Base-by-base conservation (phyloP, 2,888 invertebrate species). In the Morpho helenor region DNA sequence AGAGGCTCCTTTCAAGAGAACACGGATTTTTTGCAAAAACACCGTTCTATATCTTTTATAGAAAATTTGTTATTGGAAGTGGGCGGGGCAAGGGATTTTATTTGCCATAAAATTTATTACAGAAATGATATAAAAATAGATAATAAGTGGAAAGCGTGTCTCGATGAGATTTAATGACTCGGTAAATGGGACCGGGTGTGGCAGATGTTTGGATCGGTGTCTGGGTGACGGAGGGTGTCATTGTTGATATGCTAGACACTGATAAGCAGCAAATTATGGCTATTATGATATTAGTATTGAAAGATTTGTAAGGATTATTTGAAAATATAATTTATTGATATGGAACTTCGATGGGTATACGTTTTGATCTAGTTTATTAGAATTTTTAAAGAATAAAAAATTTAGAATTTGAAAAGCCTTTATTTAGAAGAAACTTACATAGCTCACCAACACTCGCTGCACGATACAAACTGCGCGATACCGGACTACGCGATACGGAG, bases 61-160 rank as follows among this genome's bases (percentile, higher is more conserved):
- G 23, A 52, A 56, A 58, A 61, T 68, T 69, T 75, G 76, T 75
- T 73, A 84, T 82, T 71, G 66, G 68, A 59, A 44, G n/a, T 57
- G 68, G 88, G 88, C 83, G 86, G 76, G 70, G 77, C 77, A 64
- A 69, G 70, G 71, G 78, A 81, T 85, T 87, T 85, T 87, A 87
- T 89, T 86, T 85, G 85, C 77, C 87, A 80, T 85, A 78, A 80
- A 85, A 87, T 87, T 76, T 80, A 80, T 83, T 79, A 72, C 84
- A 79, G 76, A 77, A 79, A 81, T 80, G 75, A 80, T 77, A 84
- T 82, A 83, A 85, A 87, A 84, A 85, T 84, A 60, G 78, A 77
- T 87, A 82, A 84, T 86, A 82, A 82, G 85, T 83, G 84, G 78
- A 80, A 88, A 84, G 84, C 84, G 86, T 87, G 84, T 78, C 82